phyloP scores from a whole-genome alignment of 2,113 vertebrate genomes.

The Ammodytes dubius region DNA sequence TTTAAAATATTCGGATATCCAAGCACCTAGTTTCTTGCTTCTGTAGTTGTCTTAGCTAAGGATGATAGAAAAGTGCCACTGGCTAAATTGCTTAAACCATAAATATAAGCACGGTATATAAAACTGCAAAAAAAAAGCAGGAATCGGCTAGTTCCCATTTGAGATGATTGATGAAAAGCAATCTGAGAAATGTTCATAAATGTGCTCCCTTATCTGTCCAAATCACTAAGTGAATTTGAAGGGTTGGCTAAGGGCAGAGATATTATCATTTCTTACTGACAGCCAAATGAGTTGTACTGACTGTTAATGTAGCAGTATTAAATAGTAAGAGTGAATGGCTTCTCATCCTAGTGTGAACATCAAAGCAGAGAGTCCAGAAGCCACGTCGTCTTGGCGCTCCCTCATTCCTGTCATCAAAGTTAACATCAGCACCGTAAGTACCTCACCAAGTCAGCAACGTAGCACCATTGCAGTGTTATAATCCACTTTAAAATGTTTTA shows the following conservation, averaged over 20 bases:
- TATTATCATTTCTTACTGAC: not conserved
- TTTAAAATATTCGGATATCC: not conserved
- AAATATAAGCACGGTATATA: not conserved
- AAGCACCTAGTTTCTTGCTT: not conserved
- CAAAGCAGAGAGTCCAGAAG: constrained; percentile 92
- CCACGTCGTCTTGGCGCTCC: constrained; percentile 95
- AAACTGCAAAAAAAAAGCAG: not conserved
- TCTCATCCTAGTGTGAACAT: constrained; percentile 88
- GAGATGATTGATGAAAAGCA: not conserved
- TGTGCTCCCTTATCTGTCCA: not conserved
- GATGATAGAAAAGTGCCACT: not conserved
- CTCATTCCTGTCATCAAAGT: constrained; percentile 99
- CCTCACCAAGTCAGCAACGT: not conserved
- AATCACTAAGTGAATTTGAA: not conserved
- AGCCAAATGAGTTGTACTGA: not conserved
- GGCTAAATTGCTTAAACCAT: not conserved
- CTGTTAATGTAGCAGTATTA: not conserved
- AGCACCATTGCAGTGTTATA: no score
- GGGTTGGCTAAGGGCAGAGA: not conserved
- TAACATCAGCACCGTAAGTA: constrained; percentile 97
- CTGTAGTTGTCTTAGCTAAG: not conserved
- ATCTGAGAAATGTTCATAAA: not conserved
- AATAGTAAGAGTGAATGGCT: not conserved
- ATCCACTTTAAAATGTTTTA: no score
- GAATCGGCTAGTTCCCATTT: not conserved